These are phyloP conservation scores for Coptodon rendalli DNA, from an alignment of 2,113 vertebrate species.

Conservation along the genomic window DNA sequence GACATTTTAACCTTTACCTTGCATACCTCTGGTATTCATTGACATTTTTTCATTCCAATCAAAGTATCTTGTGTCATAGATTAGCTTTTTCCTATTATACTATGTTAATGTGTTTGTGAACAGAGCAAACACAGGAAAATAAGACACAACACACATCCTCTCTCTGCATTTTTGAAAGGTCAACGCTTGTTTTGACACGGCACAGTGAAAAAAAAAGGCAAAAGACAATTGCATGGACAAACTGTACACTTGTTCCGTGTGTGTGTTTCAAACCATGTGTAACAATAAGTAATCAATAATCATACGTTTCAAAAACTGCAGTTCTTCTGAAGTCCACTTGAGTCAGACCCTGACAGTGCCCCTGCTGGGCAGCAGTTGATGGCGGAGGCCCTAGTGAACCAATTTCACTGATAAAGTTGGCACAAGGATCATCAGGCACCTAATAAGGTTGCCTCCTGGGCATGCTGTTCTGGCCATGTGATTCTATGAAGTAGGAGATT, in stretches of 20 bases:
- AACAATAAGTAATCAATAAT: rapidly evolving
- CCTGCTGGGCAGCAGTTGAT: background rate
- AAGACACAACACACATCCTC: background rate
- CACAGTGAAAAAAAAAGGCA: background rate
- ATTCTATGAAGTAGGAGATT: rapidly evolving
- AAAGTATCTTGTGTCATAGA: rapidly evolving
- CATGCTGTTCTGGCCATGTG: background rate
- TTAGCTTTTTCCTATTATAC: rapidly evolving
- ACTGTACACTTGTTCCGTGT: background rate
- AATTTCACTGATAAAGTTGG: background rate
- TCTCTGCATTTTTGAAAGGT: background rate
- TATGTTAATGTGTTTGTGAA: background rate
- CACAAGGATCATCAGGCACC: rapidly evolving
- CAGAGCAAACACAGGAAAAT: background rate
- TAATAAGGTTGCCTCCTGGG: background rate
- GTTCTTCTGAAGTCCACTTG: rapidly evolving
- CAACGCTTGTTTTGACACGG: background rate
- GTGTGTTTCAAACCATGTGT: background rate
- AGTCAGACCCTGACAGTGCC: background rate
- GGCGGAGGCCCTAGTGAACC: rapidly evolving
- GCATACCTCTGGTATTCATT: background rate
- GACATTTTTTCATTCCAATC: background rate
- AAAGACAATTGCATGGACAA: background rate
- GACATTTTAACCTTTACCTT: background rate
- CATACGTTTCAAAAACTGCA: rapidly evolving